Evolutionary conservation across 2,797 vertebrate genomes (phyloP).

Genomic region (Phyllotis vaccarum): DNA sequence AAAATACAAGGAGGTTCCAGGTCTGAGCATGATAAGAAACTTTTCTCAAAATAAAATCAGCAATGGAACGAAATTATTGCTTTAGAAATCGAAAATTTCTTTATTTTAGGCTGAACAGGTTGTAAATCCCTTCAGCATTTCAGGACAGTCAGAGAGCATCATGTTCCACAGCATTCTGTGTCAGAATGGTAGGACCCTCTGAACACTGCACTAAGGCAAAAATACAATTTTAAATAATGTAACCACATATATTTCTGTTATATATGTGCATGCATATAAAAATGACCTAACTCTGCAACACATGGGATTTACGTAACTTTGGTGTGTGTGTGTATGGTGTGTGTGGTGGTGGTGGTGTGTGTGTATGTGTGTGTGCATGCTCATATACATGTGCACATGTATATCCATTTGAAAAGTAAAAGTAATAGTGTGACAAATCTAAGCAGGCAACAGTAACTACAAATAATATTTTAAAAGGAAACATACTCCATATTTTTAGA

Average conservation of each 20-base stretch:
- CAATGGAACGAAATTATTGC: not conserved
- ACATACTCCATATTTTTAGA: not conserved
- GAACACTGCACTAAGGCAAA: not conserved
- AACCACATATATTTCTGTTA: slow-evolving; percentile 28
- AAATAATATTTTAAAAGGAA: slow-evolving; percentile 12
- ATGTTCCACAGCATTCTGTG: not conserved
- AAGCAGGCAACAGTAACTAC: not conserved
- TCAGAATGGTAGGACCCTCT: not conserved
- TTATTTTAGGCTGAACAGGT: not conserved
- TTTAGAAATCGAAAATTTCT: not conserved
- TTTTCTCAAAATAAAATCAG: slow-evolving; percentile 11
- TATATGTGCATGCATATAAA: not conserved
- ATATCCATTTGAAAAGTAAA: slow-evolving; percentile 27
- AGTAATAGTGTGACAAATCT: not conserved
- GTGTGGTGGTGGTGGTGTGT: not conserved
- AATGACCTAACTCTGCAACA: not conserved
- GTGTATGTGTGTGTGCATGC: not conserved
- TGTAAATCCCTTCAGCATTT: not conserved
- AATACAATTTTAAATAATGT: slow-evolving; percentile 33
- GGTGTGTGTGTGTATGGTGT: not conserved
- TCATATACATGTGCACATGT: not conserved
- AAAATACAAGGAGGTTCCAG: not conserved
- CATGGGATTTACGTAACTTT: not conserved
- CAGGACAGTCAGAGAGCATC: not conserved
- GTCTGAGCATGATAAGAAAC: slow-evolving; percentile 4